Base-by-base conservation (phyloP, 35 echinoderm and acorn worm species). In the Stichopus chloronotus region DNA sequence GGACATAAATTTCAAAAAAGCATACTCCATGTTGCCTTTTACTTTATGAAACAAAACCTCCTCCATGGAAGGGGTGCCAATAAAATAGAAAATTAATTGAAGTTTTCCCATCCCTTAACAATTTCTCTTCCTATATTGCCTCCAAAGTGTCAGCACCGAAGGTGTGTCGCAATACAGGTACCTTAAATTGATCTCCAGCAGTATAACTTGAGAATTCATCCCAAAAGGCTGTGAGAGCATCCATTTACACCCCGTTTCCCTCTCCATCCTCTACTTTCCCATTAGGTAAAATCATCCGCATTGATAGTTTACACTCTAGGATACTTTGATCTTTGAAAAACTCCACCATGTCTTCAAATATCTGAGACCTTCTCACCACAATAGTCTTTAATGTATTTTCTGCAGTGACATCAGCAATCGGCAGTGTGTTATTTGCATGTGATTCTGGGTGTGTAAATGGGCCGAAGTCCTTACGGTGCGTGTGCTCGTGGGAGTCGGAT, bases 341-440 rank as follows among this genome's bases (percentile, higher is more conserved):
- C n/a, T 76, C 80, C 53, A 92, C 25, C 76, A 92, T 81, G 58
- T 87, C 85, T 30, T 87, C 57, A 19, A 87, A 20, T n/a, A 87
- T 52, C 4, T 23, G 13, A 68, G 6, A 23, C 19, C 60, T 72
- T 19, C 65, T 16, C 6, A 63, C 19, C 58, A 5, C 21, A 80
- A n/a, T 25, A 16, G 78, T 53, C 2, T 43, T 43, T 16, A 2
- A 21, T 21, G 22, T 72, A 13, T 53, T 53, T 80, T 80, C 21
- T 22, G 21, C 52, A 25, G 10, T 80, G 2, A 20, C 52, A 25
- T 10, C 9, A 25, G 12, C 52, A 9, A 53, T 25, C 78, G 9
- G 78, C 10, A 80, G 52, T 80, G 78, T n/a, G 21, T 23, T 8
- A 25, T 80, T 20, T 11, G 3, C 10, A 9, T 80, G 4, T 16